These are phyloP conservation scores for Isotomurus palustris DNA, from an alignment of 2,888 invertebrate genomes.

Conservation along the genomic window DNA sequence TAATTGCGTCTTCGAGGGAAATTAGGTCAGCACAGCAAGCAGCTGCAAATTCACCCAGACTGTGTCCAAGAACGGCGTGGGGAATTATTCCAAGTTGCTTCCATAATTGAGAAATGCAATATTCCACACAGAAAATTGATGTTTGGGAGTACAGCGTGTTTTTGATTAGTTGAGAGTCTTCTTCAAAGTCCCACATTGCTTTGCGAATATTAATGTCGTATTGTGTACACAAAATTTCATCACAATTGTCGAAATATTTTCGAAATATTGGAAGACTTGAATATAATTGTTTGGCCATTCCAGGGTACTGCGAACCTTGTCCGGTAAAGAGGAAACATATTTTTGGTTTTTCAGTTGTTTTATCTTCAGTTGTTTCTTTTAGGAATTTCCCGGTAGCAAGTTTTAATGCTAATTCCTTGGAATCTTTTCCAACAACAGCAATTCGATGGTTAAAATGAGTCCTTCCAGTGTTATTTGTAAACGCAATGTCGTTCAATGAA, in stretches of 20 bases:
- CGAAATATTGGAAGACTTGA: slow-evolving; percentile 7
- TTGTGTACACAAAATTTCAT: not conserved
- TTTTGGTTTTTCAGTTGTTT: slow-evolving; percentile 4
- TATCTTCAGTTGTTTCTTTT: not conserved
- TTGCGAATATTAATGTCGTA: slow-evolving; percentile 9
- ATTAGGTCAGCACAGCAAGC: slow-evolving; percentile 23
- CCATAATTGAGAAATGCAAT: slow-evolving; percentile 6
- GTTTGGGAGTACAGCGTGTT: slow-evolving; percentile 8
- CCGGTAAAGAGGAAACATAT: slow-evolving; percentile 31
- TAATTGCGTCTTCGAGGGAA: slow-evolving; percentile 25
- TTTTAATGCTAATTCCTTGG: slow-evolving; percentile 1
- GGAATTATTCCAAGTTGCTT: slow-evolving; percentile 7
- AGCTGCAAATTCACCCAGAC: slow-evolving; percentile 34
- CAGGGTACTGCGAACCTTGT: slow-evolving; percentile 25
- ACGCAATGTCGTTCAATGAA: slow-evolving; percentile 10
- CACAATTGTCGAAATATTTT: slow-evolving; percentile 1
- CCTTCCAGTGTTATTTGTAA: slow-evolving; percentile 10
- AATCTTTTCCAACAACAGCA: slow-evolving; percentile 10
- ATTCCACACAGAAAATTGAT: slow-evolving; percentile 12
- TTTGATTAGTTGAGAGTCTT: not conserved
- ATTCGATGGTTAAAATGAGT: slow-evolving; percentile 17
- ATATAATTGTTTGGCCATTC: slow-evolving; percentile 23
- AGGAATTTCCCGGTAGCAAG: not conserved
- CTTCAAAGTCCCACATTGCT: slow-evolving; percentile 1
- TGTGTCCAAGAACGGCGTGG: slow-evolving; percentile 27